Evolutionary conservation across 2,888 invertebrate genomes (phyloP).

Genomic region (Diarsia dahlii): DNA sequence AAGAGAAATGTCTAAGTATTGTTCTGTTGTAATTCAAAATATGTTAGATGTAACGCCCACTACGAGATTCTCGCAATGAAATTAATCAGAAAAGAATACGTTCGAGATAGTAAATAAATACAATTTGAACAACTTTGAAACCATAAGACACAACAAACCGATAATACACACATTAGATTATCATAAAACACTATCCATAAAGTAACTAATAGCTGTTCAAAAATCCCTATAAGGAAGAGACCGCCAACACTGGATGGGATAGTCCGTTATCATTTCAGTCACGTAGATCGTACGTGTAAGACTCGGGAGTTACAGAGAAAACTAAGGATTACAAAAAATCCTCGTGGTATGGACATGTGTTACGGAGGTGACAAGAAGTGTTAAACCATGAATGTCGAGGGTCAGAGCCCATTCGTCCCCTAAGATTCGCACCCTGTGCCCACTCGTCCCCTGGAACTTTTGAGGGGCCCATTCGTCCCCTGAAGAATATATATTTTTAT

Average conservation of each 20-base stretch:
- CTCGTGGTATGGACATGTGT: not conserved
- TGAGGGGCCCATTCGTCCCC: too few relatives aligned
- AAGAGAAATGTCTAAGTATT: too few relatives aligned
- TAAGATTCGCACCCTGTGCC: too few relatives aligned
- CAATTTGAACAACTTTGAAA: not conserved
- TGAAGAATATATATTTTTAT: too few relatives aligned
- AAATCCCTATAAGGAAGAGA: constrained; percentile 8
- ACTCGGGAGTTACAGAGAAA: not conserved
- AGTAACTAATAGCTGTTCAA: constrained; percentile 18
- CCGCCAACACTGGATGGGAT: constrained; percentile 15
- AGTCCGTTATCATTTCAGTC: constrained; percentile 21
- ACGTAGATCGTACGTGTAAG: constrained; percentile 50
- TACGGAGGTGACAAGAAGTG: not conserved
- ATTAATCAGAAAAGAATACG: too few relatives aligned
- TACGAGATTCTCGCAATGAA: too few relatives aligned
- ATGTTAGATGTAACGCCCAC: too few relatives aligned
- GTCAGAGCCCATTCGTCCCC: too few relatives aligned
- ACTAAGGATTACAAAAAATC: not conserved
- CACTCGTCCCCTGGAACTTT: too few relatives aligned
- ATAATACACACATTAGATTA: constrained; percentile 2
- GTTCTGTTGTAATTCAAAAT: too few relatives aligned
- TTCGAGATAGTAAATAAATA: not conserved
- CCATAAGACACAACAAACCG: not conserved
- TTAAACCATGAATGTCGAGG: not conserved
- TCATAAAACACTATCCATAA: constrained; percentile 6